Evolutionary conservation across 2,797 vertebrate genomes (phyloP), one percentile per base, ranked within the genome.

Genomic region (Falco novaeseelandiae): DNA sequence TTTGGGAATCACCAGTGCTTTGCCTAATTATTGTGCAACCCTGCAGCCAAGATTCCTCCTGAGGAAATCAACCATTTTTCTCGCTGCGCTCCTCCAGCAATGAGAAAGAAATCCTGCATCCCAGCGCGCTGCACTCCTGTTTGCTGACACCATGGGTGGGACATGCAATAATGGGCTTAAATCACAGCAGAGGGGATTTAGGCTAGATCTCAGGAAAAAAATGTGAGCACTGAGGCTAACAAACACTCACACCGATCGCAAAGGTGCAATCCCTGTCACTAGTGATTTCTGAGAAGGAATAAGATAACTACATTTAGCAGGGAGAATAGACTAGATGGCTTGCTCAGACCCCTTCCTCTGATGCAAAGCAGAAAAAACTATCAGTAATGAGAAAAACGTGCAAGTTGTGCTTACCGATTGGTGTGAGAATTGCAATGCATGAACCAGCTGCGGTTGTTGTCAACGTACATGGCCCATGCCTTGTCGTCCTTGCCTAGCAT

Each of bases 381-480:
- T 9, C 51, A 22, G 34, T 12, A 44, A 48, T 10, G 44, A 89
- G 85, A 51, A 49, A 22, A 79, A 20, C 10, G 3, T 0, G 1
- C 23, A 16, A 40, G 61, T 6, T 40, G 67, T 22, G 6, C 97
- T 83, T 96, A 99, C 99, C 99, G 98, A 90, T 98, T 99, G 92
- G 99, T 99, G 95, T 99, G 99, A 14, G 99, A 99, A 96, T 99
- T 99, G 97, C 98, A 98, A 65, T 99, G 99, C 99, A 99, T 99
- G 97, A 99, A 99, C 99, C 99, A 99, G 96, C 99, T 99, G 95
- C 99, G 98, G 96, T 99, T 99, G 98, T 99, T 99, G 97, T 99
- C 99, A 95, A 99, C 99, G 0, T 99, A 99, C 99, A 99, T 99
- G 96, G 99, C 99, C 99, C 99, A 99, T 0, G 99, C 99, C 94